phyloP scores from a whole-genome alignment of 2,888 invertebrate species.

The Tachina lurida region DNA sequence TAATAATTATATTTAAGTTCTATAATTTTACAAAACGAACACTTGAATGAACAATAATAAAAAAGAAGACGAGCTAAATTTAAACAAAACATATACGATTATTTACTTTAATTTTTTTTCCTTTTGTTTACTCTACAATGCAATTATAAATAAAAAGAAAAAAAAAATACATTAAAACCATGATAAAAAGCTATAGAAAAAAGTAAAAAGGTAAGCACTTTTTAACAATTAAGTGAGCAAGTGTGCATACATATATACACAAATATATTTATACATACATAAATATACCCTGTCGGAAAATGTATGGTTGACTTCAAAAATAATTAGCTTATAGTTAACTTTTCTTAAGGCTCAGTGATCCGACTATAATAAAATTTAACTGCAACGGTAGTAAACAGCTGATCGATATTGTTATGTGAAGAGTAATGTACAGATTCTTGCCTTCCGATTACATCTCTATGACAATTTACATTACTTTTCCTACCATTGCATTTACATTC shows the following conservation, averaged over 20 bases:
- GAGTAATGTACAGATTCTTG: no score
- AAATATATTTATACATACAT: neutral
- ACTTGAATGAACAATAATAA: slow-evolving; percentile 76
- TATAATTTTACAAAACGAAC: slow-evolving; percentile 73
- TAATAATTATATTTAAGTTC: slow-evolving; percentile 69
- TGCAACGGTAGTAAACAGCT: no score
- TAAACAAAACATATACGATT: slow-evolving; percentile 49
- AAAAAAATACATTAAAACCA: neutral
- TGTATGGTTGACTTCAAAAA: no score
- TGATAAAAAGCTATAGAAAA: neutral
- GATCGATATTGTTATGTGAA: no score
- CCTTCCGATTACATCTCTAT: no score
- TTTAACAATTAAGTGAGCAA: slow-evolving; percentile 1
- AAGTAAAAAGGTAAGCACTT: slow-evolving; percentile 64
- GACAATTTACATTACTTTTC: no score
- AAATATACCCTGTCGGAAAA: no score
- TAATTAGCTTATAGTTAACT: no score
- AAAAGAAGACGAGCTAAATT: slow-evolving; percentile 72
- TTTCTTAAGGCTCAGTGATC: no score
- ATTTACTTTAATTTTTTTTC: slow-evolving; percentile 16
- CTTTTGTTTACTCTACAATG: slow-evolving; percentile 35
- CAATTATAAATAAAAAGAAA: neutral
- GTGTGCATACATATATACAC: neutral
- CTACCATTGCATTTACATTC: no score
- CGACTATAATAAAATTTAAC: no score